A percentile compares a stretch with the other conserved stretches of the same genome.
Evolutionary conservation across 2,888 invertebrate species (phyloP).

Genomic region (Sipunculus nudus): DNA sequence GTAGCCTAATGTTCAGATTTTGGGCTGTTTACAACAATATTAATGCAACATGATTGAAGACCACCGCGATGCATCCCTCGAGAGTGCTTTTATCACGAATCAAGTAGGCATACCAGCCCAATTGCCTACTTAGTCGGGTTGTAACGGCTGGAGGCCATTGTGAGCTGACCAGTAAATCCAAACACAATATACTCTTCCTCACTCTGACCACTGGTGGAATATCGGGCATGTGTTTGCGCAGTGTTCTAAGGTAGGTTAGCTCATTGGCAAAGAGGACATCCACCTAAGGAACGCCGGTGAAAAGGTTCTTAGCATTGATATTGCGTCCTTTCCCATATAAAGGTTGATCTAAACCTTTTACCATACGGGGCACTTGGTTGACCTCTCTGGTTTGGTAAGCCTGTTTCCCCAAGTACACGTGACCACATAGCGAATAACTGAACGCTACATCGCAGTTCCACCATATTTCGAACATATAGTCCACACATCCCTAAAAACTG

Average conservation of each 20-base stretch:
- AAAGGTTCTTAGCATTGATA: constrained; percentile 10
- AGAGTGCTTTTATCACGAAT: background rate
- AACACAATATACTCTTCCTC: constrained; percentile 13
- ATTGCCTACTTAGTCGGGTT: too few species aligned
- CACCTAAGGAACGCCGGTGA: constrained; percentile 1
- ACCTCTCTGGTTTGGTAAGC: too few species aligned
- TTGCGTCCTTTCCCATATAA: constrained; percentile 10
- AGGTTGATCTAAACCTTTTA: background rate
- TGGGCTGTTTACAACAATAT: too few species aligned
- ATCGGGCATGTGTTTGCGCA: constrained; percentile 5
- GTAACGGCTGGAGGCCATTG: too few species aligned
- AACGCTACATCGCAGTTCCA: constrained; percentile 7
- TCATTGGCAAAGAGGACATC: background rate
- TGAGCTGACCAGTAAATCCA: too few species aligned
- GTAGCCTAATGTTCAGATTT: too few species aligned
- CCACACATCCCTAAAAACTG: constrained; percentile 6
- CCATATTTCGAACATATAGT: constrained; percentile 14
- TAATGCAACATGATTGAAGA: too few species aligned
- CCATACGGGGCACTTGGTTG: too few species aligned
- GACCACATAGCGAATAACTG: constrained; percentile 1
- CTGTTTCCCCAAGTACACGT: background rate
- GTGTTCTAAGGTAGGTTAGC: constrained; percentile 12
- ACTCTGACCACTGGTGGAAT: background rate
- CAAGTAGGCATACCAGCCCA: too few species aligned
- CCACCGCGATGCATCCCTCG: constrained; percentile 26